phyloP scores from a whole-genome alignment of 2,888 invertebrate genomes.

The Drosophila mercatorum region DNA sequence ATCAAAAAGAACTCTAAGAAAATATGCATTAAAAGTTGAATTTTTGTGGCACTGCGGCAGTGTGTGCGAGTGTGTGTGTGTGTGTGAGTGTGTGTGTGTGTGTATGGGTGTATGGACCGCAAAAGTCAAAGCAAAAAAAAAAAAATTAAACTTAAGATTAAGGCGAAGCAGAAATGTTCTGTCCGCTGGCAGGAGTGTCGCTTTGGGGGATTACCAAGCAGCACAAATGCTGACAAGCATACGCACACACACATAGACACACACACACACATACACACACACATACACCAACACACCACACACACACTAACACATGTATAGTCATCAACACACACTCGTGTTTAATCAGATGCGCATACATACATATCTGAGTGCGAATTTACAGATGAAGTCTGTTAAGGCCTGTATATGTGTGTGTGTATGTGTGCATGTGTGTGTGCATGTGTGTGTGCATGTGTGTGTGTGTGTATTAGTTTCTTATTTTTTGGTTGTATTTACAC shows the following conservation, averaged over 20 bases:
- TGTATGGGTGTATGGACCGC: conserved; percentile 26
- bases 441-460: conserved; percentile 20
- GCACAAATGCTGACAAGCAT: conserved; percentile 31
- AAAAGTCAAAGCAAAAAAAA: conserved; percentile 68
- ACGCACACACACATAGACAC: conserved; percentile 15
- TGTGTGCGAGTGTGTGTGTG: conserved; percentile 4
- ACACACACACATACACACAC: background rate
- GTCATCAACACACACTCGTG: conserved; percentile 60
- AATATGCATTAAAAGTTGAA: conserved; percentile 60
- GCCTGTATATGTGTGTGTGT: conserved; percentile 1
- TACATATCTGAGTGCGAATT: conserved; percentile 72
- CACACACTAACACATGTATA: background rate
- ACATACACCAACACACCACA: too few species aligned
- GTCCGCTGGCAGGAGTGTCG: conserved; percentile 35
- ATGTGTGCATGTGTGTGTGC: background rate
- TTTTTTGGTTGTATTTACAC: conserved; percentile 63
- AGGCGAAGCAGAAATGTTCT: conserved; percentile 59
- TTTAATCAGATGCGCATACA: conserved; percentile 78
- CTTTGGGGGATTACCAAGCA: conserved; percentile 62
- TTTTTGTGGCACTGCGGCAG: conserved; percentile 13
- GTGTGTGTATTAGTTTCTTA: conserved; percentile 12
- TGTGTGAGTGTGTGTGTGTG: conserved; percentile 2
- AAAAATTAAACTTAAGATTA: conserved; percentile 74
- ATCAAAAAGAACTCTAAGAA: conserved; percentile 38
- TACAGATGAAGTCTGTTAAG: conserved; percentile 17